A percentile compares a stretch with the other conserved stretches of the same genome.
Conservation (phyloP, 2,888 invertebrate genomes). For the Lypha dubia region DNA sequence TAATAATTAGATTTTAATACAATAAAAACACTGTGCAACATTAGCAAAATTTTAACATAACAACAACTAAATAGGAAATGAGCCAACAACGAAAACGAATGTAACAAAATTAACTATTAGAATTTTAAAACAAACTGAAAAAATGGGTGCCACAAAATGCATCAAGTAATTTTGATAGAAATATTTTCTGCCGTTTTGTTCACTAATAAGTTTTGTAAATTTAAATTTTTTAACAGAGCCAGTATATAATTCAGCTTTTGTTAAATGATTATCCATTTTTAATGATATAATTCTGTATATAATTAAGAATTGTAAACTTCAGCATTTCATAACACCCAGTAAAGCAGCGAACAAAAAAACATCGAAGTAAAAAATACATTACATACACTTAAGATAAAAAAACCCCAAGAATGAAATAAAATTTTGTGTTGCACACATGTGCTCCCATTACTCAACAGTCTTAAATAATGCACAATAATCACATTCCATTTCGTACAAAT, state of each 20-base stretch:
- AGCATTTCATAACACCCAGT: slow-evolving; percentile 56
- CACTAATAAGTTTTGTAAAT: background rate
- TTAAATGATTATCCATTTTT: slow-evolving; percentile 38
- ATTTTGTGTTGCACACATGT: slow-evolving; percentile 72
- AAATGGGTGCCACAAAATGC: slow-evolving; percentile 42
- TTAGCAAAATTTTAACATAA: slow-evolving; percentile 44
- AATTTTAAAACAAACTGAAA: slow-evolving; percentile 49
- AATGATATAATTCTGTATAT: slow-evolving; percentile 42
- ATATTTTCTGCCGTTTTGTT: background rate
- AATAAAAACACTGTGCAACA: slow-evolving; percentile 41
- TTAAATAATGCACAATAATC: slow-evolving; percentile 75
- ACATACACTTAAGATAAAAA: background rate
- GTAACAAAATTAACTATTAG: slow-evolving; percentile 36
- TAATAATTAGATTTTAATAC: no score
- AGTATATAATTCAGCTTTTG: slow-evolving; percentile 22
- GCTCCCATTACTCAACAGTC: slow-evolving; percentile 73
- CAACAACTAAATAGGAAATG: slow-evolving; percentile 44
- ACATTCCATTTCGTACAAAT: slow-evolving; percentile 77
- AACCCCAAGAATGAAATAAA: slow-evolving; percentile 40
- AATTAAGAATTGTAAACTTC: slow-evolving; percentile 30
- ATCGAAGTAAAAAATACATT: background rate
- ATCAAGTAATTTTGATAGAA: background rate
- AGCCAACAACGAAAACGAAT: slow-evolving; percentile 5
- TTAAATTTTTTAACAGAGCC: background rate
- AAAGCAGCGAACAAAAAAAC: slow-evolving; percentile 31